Base-by-base conservation (phyloP, 2,888 invertebrate genomes). In the Drosophila bunnanda region DNA sequence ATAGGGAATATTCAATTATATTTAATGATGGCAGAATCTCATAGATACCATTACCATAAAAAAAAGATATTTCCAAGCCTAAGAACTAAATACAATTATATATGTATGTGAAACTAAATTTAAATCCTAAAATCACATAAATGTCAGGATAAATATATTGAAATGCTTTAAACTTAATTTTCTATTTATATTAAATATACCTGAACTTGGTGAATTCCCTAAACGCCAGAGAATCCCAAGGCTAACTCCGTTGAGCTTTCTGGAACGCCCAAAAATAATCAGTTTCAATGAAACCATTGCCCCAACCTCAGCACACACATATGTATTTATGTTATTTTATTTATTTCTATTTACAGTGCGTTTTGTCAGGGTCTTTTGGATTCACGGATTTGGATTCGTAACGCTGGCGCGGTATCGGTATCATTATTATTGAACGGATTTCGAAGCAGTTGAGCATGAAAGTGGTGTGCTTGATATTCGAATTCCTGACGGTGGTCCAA, bases 401-500 rank as follows among this genome's bases (percentile, higher is more conserved):
- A 60, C 60, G 59, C 20, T 50, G 64, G 38, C 20, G 20, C 15
- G 9, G 50, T 34, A 50, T 50, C 48, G 53, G 25, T 36, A 28
- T 25, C 25, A 25, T 38, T 36, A 46, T 39, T 59, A 41, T 53
- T 48, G 66, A 57, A 57, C 58, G 41, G 25, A 46, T 54, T 62
- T 53, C 41, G 56, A 59, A 56, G 53, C 72, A 55, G 43, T 54
- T 34, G 65, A 70, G 68, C 67, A 82, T 82, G 82, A 77, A 65
- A 46, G 32, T 75, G 46, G 66, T 76, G 65, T 73, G 71, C 66
- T 64, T 41, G 57, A 30, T 89, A 39, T 66, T 85, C 22, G 77
- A 83, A 75, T 84, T 84, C 64, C 76, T 90, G 52, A 77, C 90
- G 75, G 77, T 91, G 65, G 67, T 89, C 68, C 90, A 90, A 75